A percentile compares a stretch with the other conserved stretches of the same genome.
Conservation (phyloP, 1,140 invertebrate genomes). For the Heliconius hermathena region DNA sequence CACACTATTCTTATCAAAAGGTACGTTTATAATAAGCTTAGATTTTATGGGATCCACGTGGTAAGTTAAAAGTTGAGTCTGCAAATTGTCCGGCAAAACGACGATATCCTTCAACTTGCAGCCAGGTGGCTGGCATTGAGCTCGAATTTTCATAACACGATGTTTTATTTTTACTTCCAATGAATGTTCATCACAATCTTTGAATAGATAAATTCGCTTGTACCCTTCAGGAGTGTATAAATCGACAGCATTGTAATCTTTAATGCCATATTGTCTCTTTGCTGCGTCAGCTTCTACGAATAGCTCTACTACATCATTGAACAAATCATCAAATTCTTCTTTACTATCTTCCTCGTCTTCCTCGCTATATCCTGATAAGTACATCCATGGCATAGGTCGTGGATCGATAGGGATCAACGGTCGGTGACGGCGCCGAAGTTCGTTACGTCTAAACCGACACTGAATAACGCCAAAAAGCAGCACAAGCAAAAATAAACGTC, state of each 20-base stretch:
- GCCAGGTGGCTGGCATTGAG: neutral
- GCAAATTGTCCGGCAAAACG: conserved; percentile 6
- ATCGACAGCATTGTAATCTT: conserved; percentile 12
- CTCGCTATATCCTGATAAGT: neutral
- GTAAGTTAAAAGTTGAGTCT: neutral
- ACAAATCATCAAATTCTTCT: neutral
- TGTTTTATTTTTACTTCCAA: neutral
- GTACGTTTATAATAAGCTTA: conserved; percentile 10
- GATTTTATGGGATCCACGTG: neutral
- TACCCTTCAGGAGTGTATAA: neutral
- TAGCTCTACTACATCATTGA: neutral
- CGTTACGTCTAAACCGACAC: neutral
- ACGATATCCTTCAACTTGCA: neutral
- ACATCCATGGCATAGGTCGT: neutral
- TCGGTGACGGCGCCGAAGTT: neutral
- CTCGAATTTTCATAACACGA: conserved; percentile 1
- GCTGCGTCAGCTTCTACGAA: conserved; percentile 10
- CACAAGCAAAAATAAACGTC: neutral
- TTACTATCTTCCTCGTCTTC: neutral
- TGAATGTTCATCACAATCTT: neutral
- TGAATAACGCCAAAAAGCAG: neutral
- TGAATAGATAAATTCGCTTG: neutral
- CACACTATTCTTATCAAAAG: neutral
- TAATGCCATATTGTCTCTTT: neutral
- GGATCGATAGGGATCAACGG: neutral